These are phyloP conservation scores for Drosophila affinis DNA, from an alignment of 2,888 invertebrate genomes.

Conservation along the genomic window DNA sequence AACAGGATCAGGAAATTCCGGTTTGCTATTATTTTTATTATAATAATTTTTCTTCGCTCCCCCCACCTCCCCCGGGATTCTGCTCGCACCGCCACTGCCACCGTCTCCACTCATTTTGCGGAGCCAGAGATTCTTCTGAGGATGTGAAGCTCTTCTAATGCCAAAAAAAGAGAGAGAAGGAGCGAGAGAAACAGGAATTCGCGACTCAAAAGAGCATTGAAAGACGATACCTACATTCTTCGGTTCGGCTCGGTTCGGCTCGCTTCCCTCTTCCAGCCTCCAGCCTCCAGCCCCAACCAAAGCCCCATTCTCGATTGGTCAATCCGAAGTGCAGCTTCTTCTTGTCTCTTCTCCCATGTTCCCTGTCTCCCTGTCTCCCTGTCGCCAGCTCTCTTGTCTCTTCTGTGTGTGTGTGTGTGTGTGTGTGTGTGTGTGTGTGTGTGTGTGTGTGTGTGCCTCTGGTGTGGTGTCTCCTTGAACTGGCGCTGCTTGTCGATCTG, in stretches of 20 bases:
- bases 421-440: too few relatives aligned
- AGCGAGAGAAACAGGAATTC: slow-evolving; percentile 63
- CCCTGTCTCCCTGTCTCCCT: too few relatives aligned
- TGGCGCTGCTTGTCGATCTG: slow-evolving; percentile 49
- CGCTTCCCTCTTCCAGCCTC: background rate
- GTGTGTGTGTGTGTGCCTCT: slow-evolving; percentile 18
- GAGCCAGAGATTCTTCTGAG: slow-evolving; percentile 40
- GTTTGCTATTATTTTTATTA: slow-evolving; percentile 74
- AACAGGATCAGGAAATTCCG: slow-evolving; percentile 78
- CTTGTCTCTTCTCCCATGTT: background rate
- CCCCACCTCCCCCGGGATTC: background rate
- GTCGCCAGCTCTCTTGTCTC: background rate
- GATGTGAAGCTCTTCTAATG: slow-evolving; percentile 60
- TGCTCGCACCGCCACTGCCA: background rate
- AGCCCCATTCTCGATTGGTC: slow-evolving; percentile 28
- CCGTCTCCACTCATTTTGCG: slow-evolving; percentile 1
- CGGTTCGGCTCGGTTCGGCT: slow-evolving; percentile 15
- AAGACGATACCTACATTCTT: slow-evolving; percentile 71
- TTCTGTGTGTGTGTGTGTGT: slow-evolving; percentile 9
- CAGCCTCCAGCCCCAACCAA: background rate
- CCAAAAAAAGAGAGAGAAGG: slow-evolving; percentile 41
- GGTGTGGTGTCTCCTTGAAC: slow-evolving; percentile 58
- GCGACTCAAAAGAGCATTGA: slow-evolving; percentile 55
- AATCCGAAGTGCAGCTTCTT: slow-evolving; percentile 4
- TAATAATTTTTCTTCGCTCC: slow-evolving; percentile 58